A percentile compares a stretch with the other conserved stretches of the same genome.
Conservation (phyloP, 2,888 invertebrate genomes). For the Drosophila birchii region DNA sequence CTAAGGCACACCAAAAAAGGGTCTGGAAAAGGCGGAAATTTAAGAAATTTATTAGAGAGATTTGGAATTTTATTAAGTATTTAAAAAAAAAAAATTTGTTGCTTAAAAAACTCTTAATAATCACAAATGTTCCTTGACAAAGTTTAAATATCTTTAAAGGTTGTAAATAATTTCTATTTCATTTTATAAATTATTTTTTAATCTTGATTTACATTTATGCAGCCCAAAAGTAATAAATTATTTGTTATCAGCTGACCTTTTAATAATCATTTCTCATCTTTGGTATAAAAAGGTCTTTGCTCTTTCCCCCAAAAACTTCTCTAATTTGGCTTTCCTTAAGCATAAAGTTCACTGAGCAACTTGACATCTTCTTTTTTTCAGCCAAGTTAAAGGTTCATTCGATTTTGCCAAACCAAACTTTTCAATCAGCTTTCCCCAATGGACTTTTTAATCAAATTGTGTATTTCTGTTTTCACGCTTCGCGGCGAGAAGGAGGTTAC, state of each 20-base stretch:
- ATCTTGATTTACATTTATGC: neutral
- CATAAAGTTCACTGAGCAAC: constrained; percentile 30
- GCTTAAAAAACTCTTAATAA: neutral
- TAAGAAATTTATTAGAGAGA: fast-evolving
- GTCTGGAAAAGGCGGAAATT: constrained; percentile 74
- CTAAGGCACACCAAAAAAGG: constrained; percentile 85
- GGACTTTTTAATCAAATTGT: constrained; percentile 25
- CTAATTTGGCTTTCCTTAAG: neutral
- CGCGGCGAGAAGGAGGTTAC: constrained; percentile 21
- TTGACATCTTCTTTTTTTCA: constrained; percentile 29
- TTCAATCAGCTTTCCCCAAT: constrained; percentile 12
- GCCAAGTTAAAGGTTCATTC: constrained; percentile 28
- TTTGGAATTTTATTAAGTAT: neutral
- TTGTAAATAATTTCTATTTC: neutral
- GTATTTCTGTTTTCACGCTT: constrained; percentile 33
- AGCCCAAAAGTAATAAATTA: constrained; percentile 30
- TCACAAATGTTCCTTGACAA: neutral
- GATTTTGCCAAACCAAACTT: neutral
- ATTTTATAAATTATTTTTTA: neutral
- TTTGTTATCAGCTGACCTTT: neutral
- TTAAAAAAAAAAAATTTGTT: neutral
- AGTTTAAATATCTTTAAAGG: neutral
- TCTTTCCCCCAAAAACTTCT: neutral
- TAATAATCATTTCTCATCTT: constrained; percentile 4
- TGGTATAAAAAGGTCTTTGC: constrained; percentile 8